These are phyloP conservation scores for Pitangus sulphuratus DNA, from an alignment of 2,797 vertebrate genomes.

Conservation along the genomic window DNA sequence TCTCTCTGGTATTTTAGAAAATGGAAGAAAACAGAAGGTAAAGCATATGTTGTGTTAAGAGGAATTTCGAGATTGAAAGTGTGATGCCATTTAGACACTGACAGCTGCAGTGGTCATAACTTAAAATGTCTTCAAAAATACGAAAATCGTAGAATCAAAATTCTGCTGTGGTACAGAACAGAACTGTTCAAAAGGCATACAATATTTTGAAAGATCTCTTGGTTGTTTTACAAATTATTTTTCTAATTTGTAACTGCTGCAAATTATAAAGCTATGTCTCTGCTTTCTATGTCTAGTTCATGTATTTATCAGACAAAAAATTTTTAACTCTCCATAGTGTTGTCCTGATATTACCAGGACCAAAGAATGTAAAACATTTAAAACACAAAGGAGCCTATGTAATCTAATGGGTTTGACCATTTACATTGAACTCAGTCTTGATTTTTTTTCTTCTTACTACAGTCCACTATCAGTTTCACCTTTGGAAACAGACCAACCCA, in stretches of 20 bases:
- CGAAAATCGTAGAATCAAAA: slow-evolving; percentile 18
- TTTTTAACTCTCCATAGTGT: neutral
- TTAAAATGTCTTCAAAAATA: slow-evolving; percentile 26
- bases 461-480: neutral
- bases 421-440: neutral
- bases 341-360: neutral
- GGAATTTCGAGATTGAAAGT: slow-evolving; percentile 38
- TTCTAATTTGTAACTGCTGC: neutral
- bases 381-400: neutral
- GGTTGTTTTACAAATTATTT: neutral
- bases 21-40: slow-evolving; percentile 64
- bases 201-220: neutral
- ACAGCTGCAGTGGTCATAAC: slow-evolving; percentile 58
- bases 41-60: slow-evolving; percentile 55
- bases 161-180: neutral
- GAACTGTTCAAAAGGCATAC: neutral
- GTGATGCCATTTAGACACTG: slow-evolving; percentile 54
- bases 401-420: neutral
- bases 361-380: neutral
- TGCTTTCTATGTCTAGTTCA: neutral
- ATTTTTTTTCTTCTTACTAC: neutral
- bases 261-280: neutral
- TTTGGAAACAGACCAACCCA: neutral
- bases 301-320: neutral
- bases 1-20: slow-evolving; percentile 48